Base-by-base conservation (phyloP, 1,140 invertebrate genomes). In the Philotrypesis tridentata region DNA sequence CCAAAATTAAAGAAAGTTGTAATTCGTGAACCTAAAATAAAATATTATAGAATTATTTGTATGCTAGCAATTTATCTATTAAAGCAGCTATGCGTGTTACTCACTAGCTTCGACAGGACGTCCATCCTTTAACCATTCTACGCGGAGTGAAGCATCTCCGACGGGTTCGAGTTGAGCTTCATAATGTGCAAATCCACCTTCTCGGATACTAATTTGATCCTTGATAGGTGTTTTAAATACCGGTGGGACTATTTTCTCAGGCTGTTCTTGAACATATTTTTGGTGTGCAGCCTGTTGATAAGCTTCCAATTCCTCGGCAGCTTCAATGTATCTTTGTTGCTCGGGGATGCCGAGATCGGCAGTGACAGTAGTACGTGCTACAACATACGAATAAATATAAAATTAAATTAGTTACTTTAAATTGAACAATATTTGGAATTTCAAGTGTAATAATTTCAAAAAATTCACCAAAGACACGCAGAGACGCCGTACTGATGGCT, bases 1-100 rank as follows among this genome's bases (percentile, higher is more conserved):
- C 98, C 98, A 90, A 99, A 99, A 88, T 99, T 98, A 89, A 98
- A 98, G 93, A 98, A 98, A 43, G 96, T 96, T 81, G 97, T 98
- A 74, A 97, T 98, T 89, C 98, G 94, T 48, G 97, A 98, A 92
- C 94, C 94, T 94, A 85, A 74, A 78, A 71, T 70, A 37, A 40
- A 74, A 31, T 31, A 37, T 73, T 48, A 70, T 33, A 71, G 70
- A 37, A 67, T 82, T 6, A 17, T 29, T 33, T 77, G 27, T 17
- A 55, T 55, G 0, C 1, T 0, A n/a, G 21, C 21, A 55, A 14
- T 68, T 9, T 25, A 63, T 70, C 4, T 37, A 7, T 68, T 4
- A n/a, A 55, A 55, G 5, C 14, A 29, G n/a, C 37, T 37, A 84
- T 48, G 14, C 29, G 55, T 21, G 23, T 37, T 27, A 3, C 63